Evolutionary conservation across 1,140 invertebrate genomes (phyloP).

Genomic region (Cylas formicarius): DNA sequence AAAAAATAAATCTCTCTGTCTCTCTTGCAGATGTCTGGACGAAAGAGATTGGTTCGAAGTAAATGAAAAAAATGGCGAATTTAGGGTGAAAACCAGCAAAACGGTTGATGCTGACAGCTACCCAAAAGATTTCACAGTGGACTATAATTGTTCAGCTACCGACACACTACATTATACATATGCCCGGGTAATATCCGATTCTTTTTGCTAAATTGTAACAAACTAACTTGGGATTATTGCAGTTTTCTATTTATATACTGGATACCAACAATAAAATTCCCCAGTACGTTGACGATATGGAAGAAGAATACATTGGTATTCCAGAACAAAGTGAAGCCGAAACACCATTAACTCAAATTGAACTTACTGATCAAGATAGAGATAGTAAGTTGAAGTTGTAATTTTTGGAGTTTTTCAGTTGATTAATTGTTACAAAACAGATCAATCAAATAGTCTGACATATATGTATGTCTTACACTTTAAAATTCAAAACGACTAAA

Average conservation of each 20-base stretch:
- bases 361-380: constrained; percentile 46
- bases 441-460: too few relatives aligned
- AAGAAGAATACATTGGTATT: constrained; percentile 44
- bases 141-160: constrained; percentile 44
- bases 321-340: constrained; percentile 28
- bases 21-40: constrained; percentile 36
- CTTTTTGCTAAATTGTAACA: constrained; percentile 6
- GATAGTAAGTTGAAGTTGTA: constrained; percentile 42
- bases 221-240: constrained; percentile 7
- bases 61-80: constrained; percentile 40
- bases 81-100: constrained; percentile 38
- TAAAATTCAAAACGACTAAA: too few relatives aligned
- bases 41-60: constrained; percentile 42
- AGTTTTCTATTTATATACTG: constrained; percentile 46
- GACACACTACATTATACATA: constrained; percentile 39
- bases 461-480: too few relatives aligned
- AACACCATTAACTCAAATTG: constrained; percentile 39
- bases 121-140: constrained; percentile 37
- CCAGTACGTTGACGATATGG: too few relatives aligned
- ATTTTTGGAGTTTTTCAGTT: too few relatives aligned
- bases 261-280: constrained; percentile 49
- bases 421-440: too few relatives aligned
- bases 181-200: constrained; percentile 9
- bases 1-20: constrained; percentile 8
- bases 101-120: constrained; percentile 45